Evolutionary conservation across 2,888 invertebrate genomes (phyloP).

Genomic region (Pollenia griseotomentosa): DNA sequence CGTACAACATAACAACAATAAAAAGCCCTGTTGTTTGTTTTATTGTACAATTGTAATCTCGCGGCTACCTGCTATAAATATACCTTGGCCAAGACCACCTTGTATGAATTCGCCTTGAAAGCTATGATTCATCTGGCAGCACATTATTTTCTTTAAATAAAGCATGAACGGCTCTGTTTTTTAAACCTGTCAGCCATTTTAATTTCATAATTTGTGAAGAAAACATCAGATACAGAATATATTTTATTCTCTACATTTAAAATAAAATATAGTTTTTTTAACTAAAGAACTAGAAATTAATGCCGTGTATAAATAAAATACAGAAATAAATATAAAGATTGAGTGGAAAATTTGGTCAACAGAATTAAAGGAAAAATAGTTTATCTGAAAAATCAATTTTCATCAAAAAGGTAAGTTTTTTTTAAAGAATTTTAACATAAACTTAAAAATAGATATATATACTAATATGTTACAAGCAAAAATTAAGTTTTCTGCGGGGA

Average conservation of each 20-base stretch:
- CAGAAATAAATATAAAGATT: background rate
- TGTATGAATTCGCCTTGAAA: too few relatives aligned
- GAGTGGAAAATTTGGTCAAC: background rate
- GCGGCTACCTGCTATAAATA: too few relatives aligned
- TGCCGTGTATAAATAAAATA: background rate
- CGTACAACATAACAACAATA: too few relatives aligned
- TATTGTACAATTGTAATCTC: too few relatives aligned
- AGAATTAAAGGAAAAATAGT: too few relatives aligned
- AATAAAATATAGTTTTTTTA: background rate
- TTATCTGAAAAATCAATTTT: too few relatives aligned
- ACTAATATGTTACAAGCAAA: too few relatives aligned
- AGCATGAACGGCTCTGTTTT: slow-evolving; percentile 6
- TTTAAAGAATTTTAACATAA: too few relatives aligned
- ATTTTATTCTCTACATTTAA: background rate
- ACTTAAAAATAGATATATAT: too few relatives aligned
- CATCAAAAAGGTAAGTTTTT: background rate
- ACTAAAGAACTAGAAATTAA: background rate
- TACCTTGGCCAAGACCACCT: background rate
- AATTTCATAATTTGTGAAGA: slow-evolving; percentile 45
- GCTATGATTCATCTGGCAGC: background rate
- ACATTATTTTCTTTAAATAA: too few relatives aligned
- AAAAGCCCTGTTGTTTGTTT: too few relatives aligned
- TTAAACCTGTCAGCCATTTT: slow-evolving; percentile 49
- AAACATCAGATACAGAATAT: slow-evolving; percentile 22
- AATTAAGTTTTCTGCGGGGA: too few relatives aligned